phyloP scores from a whole-genome alignment of 2,888 invertebrate species.

The Orthosia incerta region DNA sequence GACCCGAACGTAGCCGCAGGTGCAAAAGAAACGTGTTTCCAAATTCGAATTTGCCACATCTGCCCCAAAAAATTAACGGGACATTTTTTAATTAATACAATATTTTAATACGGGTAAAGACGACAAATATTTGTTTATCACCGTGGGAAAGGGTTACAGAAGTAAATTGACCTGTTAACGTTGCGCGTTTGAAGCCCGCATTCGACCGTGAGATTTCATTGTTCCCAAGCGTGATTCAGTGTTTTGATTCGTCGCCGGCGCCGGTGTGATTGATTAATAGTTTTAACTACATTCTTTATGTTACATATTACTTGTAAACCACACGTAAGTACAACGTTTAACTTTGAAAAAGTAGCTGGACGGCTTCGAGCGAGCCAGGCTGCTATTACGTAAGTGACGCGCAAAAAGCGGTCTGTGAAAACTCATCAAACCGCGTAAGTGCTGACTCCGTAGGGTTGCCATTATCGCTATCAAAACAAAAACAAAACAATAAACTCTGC shows the following conservation, averaged over 20 bases:
- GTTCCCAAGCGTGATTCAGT: conserved; percentile 86
- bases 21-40: conserved; percentile 56
- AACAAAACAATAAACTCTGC: conserved; percentile 43
- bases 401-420: conserved; percentile 77
- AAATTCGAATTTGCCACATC: conserved; percentile 51
- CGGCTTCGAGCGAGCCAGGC: conserved; percentile 51
- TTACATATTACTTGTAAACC: conserved; percentile 65
- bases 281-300: conserved; percentile 76
- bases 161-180: conserved; percentile 89
- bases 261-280: conserved; percentile 84
- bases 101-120: conserved; percentile 69
- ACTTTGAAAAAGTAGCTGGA: conserved; percentile 59
- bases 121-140: conserved; percentile 81
- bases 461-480: conserved; percentile 36
- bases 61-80: conserved; percentile 57
- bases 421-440: conserved; percentile 83
- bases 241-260: conserved; percentile 85
- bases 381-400: conserved; percentile 70
- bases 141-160: conserved; percentile 86
- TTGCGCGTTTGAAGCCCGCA: conserved; percentile 87
- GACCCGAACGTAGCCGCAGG: conserved; percentile 38
- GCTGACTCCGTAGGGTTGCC: conserved; percentile 68
- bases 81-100: conserved; percentile 71
- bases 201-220: conserved; percentile 88
- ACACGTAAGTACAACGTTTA: conserved; percentile 66